Conservation (phyloP, 30 jellyfish, hydroid and myxozoan genomes). For the Pelagia noctiluca region DNA sequence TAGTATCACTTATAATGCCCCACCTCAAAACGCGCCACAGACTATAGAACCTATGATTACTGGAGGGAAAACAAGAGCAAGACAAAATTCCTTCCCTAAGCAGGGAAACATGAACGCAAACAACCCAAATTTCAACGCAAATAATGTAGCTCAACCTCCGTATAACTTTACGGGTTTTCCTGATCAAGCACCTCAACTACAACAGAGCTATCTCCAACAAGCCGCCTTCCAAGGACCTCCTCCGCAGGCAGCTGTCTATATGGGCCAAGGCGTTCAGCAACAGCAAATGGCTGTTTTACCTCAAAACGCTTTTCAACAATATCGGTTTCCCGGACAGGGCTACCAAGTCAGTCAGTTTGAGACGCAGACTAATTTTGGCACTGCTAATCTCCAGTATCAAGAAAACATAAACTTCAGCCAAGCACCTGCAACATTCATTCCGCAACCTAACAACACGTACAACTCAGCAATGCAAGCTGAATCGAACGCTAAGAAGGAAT, state of each 20-base stretch:
- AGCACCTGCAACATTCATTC: background rate
- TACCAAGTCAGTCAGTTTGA: background rate
- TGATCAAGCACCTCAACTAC: background rate
- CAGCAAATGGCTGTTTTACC: background rate
- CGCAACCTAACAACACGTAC: background rate
- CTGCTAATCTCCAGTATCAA: background rate
- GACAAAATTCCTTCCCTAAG: background rate
- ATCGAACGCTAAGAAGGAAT: constrained; percentile 28
- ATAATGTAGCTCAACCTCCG: background rate
- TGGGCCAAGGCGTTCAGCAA: background rate
- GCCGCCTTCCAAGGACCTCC: background rate
- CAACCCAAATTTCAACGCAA: background rate
- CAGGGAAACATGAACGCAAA: background rate
- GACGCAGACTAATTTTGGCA: background rate
- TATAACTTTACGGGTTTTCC: background rate
- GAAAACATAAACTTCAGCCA: background rate
- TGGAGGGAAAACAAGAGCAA: background rate
- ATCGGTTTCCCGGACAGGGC: background rate
- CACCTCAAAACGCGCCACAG: background rate
- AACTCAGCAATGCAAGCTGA: background rate
- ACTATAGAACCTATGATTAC: background rate
- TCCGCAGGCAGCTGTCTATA: background rate
- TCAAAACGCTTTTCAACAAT: background rate
- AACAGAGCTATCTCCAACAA: background rate
- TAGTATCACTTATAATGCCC: background rate